Conservation (phyloP, 2,888 invertebrate species). For the Minunthozetes semirufus region DNA sequence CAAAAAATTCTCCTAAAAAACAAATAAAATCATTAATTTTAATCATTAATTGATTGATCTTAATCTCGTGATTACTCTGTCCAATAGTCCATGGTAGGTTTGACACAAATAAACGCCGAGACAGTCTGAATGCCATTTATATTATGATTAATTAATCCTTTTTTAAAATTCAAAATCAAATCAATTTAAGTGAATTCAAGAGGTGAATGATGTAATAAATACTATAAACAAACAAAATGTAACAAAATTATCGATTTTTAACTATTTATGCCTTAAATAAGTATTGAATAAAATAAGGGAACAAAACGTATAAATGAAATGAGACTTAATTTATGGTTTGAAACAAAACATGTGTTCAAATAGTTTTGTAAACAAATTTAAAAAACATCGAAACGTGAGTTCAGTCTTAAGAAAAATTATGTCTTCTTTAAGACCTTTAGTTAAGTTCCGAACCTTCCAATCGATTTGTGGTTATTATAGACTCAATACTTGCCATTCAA, state of each 20-base stretch:
- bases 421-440: not conserved
- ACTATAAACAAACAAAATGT: too few species aligned
- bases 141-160: not conserved
- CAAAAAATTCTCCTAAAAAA: not conserved
- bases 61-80: not conserved
- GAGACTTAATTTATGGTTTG: not conserved
- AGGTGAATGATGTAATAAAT: too few species aligned
- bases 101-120: not conserved
- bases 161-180: too few species aligned
- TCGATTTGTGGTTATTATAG: too few species aligned
- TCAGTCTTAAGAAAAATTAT: not conserved
- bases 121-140: not conserved
- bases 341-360: not conserved
- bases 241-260: too few species aligned
- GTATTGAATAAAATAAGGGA: too few species aligned
- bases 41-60: not conserved
- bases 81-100: constrained; percentile 4
- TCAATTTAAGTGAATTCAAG: too few species aligned
- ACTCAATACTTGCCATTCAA: too few species aligned
- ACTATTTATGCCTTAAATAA: too few species aligned
- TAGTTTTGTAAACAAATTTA: not conserved
- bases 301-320: not conserved
- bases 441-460: not conserved
- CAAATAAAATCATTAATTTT: not conserved
- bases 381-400: too few species aligned